A percentile compares a stretch with the other conserved stretches of the same genome.
These are phyloP conservation scores for Trypoxylus dichotomus DNA, from an alignment of 1,140 invertebrate genomes.

Conservation along the genomic window DNA sequence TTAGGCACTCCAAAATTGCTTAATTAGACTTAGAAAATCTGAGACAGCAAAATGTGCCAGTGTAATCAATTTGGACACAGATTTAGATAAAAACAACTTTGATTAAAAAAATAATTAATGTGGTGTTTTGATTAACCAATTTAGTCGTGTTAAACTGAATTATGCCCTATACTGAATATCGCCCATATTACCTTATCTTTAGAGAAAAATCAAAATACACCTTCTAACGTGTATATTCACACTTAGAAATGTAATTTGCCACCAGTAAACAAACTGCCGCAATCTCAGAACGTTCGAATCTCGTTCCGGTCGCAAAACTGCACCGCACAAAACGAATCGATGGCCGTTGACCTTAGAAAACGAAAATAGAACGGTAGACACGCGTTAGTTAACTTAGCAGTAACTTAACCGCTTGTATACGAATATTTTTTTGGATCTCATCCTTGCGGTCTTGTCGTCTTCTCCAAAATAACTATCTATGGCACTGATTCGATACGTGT, in stretches of 20 bases:
- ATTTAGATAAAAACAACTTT: no score
- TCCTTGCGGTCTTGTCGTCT: background rate
- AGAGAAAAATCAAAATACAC: no score
- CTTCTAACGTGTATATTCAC: no score
- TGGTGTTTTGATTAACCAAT: no score
- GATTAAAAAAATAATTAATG: no score
- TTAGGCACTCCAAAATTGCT: no score
- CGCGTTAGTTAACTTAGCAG: background rate
- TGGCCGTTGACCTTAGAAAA: conserved; percentile 1
- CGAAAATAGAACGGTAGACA: background rate
- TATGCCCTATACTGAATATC: no score
- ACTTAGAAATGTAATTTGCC: background rate
- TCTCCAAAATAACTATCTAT: background rate
- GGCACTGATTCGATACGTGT: background rate
- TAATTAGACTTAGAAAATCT: no score
- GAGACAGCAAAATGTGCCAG: no score
- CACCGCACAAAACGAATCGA: background rate
- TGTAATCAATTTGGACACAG: no score
- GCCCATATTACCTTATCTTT: no score
- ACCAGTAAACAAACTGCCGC: background rate
- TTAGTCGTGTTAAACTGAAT: no score
- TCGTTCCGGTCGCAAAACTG: background rate
- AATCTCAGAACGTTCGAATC: background rate
- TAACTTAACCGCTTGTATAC: background rate
- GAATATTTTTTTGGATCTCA: background rate